Evolutionary conservation across 2,888 invertebrate species (phyloP).

Genomic region (Poecilobothrus nobilitatus): DNA sequence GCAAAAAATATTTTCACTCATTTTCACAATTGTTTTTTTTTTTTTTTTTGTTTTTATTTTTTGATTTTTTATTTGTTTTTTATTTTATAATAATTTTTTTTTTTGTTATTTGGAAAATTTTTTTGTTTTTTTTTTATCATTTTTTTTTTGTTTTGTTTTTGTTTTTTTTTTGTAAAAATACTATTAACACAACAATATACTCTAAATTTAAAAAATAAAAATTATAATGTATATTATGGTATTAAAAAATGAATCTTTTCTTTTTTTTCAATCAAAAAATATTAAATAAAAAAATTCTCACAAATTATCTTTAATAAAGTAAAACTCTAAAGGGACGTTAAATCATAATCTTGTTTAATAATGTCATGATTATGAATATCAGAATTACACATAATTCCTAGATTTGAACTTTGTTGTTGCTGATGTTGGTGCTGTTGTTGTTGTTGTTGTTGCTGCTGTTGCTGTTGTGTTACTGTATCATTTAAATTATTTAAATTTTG

Average conservation of each 20-base stretch:
- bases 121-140: no score
- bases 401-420: background rate
- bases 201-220: background rate
- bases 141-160: no score
- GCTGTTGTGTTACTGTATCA: background rate
- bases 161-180: no score
- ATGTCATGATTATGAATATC: conserved; percentile 3
- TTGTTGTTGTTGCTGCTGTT: background rate
- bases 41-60: background rate
- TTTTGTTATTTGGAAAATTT: no score
- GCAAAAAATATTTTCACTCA: conserved; percentile 4
- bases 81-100: no score
- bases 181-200: background rate
- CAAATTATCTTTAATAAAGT: no score
- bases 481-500: background rate
- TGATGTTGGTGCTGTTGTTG: background rate
- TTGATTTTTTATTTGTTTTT: background rate
- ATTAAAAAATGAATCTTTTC: no score
- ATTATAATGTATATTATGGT: background rate
- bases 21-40: background rate
- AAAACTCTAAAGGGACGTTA: background rate
- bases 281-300: background rate
- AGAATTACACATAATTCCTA: background rate
- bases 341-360: background rate
- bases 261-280: no score